These are phyloP conservation scores for Neofelis nebulosa DNA, from an alignment of 2,113 vertebrate species.

Conservation along the genomic window DNA sequence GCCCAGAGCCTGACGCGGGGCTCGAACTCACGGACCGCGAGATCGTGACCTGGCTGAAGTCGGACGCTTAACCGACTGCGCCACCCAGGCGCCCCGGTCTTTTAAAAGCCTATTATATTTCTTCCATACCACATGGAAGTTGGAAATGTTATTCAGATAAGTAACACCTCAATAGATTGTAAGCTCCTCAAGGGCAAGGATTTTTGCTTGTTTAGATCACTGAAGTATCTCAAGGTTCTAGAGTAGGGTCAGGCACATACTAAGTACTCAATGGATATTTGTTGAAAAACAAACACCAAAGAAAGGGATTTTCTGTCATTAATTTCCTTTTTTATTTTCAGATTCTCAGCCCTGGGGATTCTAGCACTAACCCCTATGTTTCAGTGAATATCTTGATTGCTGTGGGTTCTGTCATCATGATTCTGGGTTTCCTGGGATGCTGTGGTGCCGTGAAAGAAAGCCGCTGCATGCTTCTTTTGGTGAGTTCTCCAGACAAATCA, in stretches of 20 bases:
- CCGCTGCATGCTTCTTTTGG: conserved; percentile 91
- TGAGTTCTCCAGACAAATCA: conserved; percentile 72
- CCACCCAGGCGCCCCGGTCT: no score
- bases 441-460: conserved; percentile 92
- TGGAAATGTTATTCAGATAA: neutral
- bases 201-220: neutral
- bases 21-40: no score
- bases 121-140: neutral
- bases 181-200: neutral
- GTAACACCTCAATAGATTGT: neutral
- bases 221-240: neutral
- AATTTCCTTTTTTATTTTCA: conserved; percentile 33
- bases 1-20: no score
- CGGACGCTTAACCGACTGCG: no score
- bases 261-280: neutral
- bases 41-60: no score
- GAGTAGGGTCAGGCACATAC: neutral
- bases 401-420: conserved; percentile 88
- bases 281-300: neutral
- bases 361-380: accelerated
- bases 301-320: neutral
- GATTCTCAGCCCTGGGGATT: neutral
- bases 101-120: neutral
- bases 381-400: conserved; percentile 83
- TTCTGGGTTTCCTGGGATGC: conserved; percentile 93